phyloP scores from a whole-genome alignment of 1,140 invertebrate genomes.

The Pachypeltis micranthus region DNA sequence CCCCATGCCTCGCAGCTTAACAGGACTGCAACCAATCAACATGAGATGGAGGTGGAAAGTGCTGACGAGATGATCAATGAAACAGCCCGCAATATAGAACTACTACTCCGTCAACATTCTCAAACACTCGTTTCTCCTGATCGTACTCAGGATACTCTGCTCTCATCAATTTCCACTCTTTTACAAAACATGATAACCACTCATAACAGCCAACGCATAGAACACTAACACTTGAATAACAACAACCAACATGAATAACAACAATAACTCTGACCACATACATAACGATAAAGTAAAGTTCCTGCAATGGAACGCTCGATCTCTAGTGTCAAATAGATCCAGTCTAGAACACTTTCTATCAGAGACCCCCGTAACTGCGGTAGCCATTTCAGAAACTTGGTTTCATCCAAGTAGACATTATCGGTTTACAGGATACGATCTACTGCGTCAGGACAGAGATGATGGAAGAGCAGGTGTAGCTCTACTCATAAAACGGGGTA shows the following conservation, averaged over 20 bases:
- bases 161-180: not conserved
- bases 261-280: not conserved
- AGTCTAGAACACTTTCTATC: not conserved
- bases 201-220: not conserved
- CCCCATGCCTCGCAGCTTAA: no score
- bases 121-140: not conserved
- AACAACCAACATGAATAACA: not conserved
- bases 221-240: not conserved
- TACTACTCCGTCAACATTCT: no score
- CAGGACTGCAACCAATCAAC: no score
- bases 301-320: conserved; percentile 5
- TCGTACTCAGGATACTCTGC: not conserved
- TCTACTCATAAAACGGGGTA: not conserved
- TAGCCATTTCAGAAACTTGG: not conserved
- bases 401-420: not conserved
- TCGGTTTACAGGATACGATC: not conserved
- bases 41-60: no score
- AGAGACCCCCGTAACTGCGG: not conserved
- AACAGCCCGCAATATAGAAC: no score
- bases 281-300: not conserved
- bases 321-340: not conserved
- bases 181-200: not conserved
- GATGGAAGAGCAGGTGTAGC: not conserved
- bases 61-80: no score
- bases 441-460: not conserved